Percentiles rank a stretch among this genome's conserved stretches.
phyloP scores from a whole-genome alignment of 2,888 invertebrate genomes.

The Papilio elwesi region DNA sequence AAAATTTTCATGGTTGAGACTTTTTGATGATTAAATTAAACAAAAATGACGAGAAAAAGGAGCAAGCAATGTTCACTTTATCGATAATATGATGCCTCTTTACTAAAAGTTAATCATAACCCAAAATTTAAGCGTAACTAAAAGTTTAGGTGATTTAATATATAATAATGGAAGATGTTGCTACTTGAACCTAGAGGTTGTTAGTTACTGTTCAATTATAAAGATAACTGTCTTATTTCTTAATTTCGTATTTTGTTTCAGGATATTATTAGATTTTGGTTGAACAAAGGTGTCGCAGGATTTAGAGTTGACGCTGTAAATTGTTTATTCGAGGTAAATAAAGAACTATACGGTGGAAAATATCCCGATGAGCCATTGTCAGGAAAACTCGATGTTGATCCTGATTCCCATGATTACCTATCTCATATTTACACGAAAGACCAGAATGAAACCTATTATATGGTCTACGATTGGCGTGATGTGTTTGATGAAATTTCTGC shows the following conservation, averaged over 20 bases:
- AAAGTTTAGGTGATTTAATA: too few relatives aligned
- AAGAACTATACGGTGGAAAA: conserved; percentile 68
- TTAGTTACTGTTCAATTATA: too few relatives aligned
- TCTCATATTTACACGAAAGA: conserved; percentile 86
- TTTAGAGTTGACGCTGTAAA: conserved; percentile 92
- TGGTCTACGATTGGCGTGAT: conserved; percentile 87
- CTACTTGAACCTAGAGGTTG: too few relatives aligned
- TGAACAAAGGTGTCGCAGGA: conserved; percentile 92
- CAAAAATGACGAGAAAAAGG: too few relatives aligned
- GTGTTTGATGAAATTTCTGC: conserved; percentile 84
- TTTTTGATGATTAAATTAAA: too few relatives aligned
- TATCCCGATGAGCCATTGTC: conserved; percentile 84
- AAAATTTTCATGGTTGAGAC: neutral
- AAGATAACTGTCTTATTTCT: too few relatives aligned
- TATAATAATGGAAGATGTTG: too few relatives aligned
- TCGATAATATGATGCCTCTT: too few relatives aligned
- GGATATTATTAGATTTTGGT: conserved; percentile 90
- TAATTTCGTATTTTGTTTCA: conserved; percentile 48
- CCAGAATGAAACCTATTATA: conserved; percentile 84
- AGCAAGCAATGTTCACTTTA: too few relatives aligned
- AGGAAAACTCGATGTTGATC: conserved; percentile 68
- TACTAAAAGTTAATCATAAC: too few relatives aligned
- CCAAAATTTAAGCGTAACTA: too few relatives aligned
- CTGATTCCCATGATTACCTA: conserved; percentile 82
- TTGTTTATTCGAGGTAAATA: conserved; percentile 85